phyloP scores from a whole-genome alignment of 2,113 vertebrate species.

The Poeciliopsis prolifica region DNA sequence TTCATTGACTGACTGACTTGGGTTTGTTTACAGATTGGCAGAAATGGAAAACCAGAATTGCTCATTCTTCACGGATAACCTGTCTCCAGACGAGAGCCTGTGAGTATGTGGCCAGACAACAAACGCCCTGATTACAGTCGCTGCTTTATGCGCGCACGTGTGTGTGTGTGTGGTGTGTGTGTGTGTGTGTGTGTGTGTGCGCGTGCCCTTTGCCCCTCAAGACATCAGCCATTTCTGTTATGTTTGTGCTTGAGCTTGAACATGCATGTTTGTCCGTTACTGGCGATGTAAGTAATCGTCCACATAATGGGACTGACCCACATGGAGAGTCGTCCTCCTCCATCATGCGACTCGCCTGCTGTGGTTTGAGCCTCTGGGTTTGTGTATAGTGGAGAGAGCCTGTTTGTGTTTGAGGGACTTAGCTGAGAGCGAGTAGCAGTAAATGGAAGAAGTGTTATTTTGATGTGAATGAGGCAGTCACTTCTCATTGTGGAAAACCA shows the following conservation, averaged over 20 bases:
- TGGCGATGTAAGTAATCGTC: constrained; percentile 51
- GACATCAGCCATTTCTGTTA: constrained; percentile 29
- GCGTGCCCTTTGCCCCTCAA: constrained; percentile 1
- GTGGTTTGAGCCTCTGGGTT: constrained; percentile 54
- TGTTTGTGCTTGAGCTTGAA: constrained; percentile 22
- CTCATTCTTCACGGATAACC: constrained; percentile 95
- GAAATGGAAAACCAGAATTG: constrained; percentile 99
- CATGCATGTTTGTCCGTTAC: constrained; percentile 33
- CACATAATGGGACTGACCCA: constrained; percentile 70
- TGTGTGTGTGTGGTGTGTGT: background rate
- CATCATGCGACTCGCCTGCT: constrained; percentile 48
- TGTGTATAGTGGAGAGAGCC: constrained; percentile 28
- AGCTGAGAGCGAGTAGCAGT: constrained; percentile 26
- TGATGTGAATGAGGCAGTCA: constrained; percentile 43
- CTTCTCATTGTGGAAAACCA: constrained; percentile 30
- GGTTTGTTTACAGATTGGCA: constrained; percentile 84
- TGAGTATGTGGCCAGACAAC: constrained; percentile 81
- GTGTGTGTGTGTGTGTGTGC: too few species aligned
- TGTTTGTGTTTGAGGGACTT: constrained; percentile 32
- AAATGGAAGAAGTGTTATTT: constrained; percentile 30
- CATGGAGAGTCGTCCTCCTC: constrained; percentile 21
- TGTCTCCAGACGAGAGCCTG: constrained; percentile 98
- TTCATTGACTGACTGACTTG: constrained; percentile 1
- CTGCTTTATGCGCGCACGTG: constrained; percentile 33
- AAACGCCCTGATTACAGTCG: constrained; percentile 31